Conservation (phyloP, 92 coral and sea anemone species). For the Palythoa heliodiscus region DNA sequence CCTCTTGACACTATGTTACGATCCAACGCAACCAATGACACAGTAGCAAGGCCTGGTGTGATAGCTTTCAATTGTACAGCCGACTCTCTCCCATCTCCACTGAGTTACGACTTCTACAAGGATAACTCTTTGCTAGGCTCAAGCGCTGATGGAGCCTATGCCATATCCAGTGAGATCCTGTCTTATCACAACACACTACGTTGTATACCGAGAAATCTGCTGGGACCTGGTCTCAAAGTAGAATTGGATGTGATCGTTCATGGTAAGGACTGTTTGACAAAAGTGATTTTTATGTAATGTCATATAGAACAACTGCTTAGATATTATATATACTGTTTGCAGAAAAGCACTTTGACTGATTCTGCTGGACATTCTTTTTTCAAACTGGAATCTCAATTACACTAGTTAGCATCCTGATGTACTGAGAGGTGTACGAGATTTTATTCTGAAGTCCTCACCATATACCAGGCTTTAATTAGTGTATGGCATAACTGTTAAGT, state of each 20-base stretch:
- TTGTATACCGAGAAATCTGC: conserved; percentile 24
- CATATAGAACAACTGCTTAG: too few relatives aligned
- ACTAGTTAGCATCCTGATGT: too few relatives aligned
- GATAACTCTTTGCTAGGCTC: neutral
- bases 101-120: conserved; percentile 17
- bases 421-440: too few relatives aligned
- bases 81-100: conserved; percentile 6
- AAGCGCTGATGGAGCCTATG: conserved; percentile 18
- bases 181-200: neutral
- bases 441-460: too few relatives aligned
- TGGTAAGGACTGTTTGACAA: conserved; percentile 4
- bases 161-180: neutral
- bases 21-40: conserved; percentile 20
- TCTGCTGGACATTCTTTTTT: too few relatives aligned
- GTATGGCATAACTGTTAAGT: too few relatives aligned
- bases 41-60: conserved; percentile 9
- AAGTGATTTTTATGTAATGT: too few relatives aligned
- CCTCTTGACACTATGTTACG: conserved; percentile 38
- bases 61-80: conserved; percentile 26
- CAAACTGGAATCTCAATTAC: too few relatives aligned
- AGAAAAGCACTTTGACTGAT: too few relatives aligned
- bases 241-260: conserved; percentile 22
- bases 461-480: too few relatives aligned
- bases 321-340: too few relatives aligned
- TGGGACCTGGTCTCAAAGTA: conserved; percentile 8